Evolutionary conservation across 1,140 invertebrate genomes (phyloP), one percentile per base, ranked within the genome.

Genomic region (Ceratina calcarata): DNA sequence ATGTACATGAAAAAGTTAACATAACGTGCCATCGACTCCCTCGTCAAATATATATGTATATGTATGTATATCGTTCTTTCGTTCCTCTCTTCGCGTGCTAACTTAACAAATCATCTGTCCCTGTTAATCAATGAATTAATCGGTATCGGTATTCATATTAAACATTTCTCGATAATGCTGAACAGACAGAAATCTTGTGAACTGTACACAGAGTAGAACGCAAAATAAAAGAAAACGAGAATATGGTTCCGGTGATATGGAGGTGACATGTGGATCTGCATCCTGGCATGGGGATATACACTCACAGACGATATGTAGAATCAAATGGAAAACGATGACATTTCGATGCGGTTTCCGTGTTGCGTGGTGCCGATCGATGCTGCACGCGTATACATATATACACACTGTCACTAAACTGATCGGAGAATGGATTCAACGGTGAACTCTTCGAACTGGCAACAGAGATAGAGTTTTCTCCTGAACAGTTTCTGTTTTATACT

Each of bases 21-120:
- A 90, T 90, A 91, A 91, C 90, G 90, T 91, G 86, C 86, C 87
- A 89, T 91, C 88, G 86, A 88, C 89, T 88, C 82, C 85, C 86
- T 45, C 81, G 78, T 85, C 84, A 85, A 72, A 37, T 72, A 58
- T 68, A 64, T 37, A 16, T 51, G 85, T 91, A 91, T 91, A 45
- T 45, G 37, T 45, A 45, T 87, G 86, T 91, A 91, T 87, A 92
- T 86, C 88, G 85, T 82, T 87, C 58, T 51, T 45, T 27, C 49
- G 24, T 49, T 61, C 15, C 22, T 37, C 16, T 22, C 49, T 6
- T 24, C 37, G 57, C 37, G 57, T 22, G 57, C 24, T 58, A 71
- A 62, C 70, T 72, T 88, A 89, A 80, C 60, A 67, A 86, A 86
- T 81, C 75, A 82, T 83, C 62, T 78, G 78, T 74, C 82, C 62